Conservation (phyloP, 2,888 invertebrate species). For the Orthosia incerta region DNA sequence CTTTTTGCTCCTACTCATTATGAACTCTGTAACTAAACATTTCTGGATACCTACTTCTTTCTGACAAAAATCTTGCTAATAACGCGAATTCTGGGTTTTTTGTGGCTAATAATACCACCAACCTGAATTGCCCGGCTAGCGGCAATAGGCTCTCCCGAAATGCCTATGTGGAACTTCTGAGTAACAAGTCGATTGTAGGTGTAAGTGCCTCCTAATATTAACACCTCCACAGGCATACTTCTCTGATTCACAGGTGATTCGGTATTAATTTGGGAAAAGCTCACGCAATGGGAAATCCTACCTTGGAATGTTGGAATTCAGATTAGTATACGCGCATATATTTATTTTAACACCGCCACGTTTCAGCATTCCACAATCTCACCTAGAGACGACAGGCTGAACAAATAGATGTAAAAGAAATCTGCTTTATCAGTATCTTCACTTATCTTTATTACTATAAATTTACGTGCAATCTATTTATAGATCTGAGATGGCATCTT, state of each 20-base stretch:
- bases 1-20: neutral
- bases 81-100: neutral
- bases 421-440: slow-evolving; percentile 60
- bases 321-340: slow-evolving; percentile 21
- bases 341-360: slow-evolving; percentile 24
- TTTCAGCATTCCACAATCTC: slow-evolving; percentile 25
- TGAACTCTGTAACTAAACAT: too few relatives aligned
- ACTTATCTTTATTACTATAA: slow-evolving; percentile 61
- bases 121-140: too few relatives aligned
- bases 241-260: slow-evolving; percentile 16
- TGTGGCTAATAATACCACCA: too few relatives aligned
- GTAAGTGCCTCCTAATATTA: too few relatives aligned
- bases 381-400: slow-evolving; percentile 12
- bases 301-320: slow-evolving; percentile 26
- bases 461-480: slow-evolving; percentile 61
- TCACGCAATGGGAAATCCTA: slow-evolving; percentile 35
- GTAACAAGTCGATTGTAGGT: neutral
- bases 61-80: too few relatives aligned
- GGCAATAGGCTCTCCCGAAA: neutral
- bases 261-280: neutral
- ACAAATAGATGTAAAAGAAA: slow-evolving; percentile 64
- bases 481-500: slow-evolving; percentile 41
- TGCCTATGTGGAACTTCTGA: neutral
- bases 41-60: too few relatives aligned
- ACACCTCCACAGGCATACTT: neutral